Conservation (phyloP, 2,113 vertebrate genomes). For the Anoplopoma fimbria region DNA sequence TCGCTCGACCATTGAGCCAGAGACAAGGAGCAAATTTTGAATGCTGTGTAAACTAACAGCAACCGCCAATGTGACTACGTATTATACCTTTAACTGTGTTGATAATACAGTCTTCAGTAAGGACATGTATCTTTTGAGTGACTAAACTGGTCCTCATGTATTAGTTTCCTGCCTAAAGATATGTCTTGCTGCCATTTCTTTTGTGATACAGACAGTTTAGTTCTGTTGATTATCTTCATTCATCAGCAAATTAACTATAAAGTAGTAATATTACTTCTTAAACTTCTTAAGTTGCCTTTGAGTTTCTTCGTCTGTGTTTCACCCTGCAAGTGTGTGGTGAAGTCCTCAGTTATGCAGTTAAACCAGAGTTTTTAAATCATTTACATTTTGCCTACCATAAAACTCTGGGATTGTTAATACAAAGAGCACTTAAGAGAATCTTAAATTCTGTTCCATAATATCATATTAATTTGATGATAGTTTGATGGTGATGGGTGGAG, state of each 20-base stretch:
- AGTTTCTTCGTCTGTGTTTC: not conserved
- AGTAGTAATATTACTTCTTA: not conserved
- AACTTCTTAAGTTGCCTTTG: slow-evolving; percentile 22
- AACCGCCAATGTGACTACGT: no score
- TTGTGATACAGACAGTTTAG: not conserved
- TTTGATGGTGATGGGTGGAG: slow-evolving; percentile 9
- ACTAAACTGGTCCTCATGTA: slow-evolving; percentile 34
- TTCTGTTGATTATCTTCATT: slow-evolving; percentile 1
- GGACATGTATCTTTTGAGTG: slow-evolving; percentile 48
- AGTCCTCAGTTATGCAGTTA: slow-evolving; percentile 25
- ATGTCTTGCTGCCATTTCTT: slow-evolving; percentile 9
- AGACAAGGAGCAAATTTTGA: no score
- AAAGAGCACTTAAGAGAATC: slow-evolving; percentile 48
- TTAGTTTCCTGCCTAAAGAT: slow-evolving; percentile 4
- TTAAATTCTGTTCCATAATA: slow-evolving; percentile 5
- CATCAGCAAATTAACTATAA: slow-evolving; percentile 7
- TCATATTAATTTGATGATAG: slow-evolving; percentile 3
- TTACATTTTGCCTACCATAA: not conserved
- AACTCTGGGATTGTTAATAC: slow-evolving; percentile 29
- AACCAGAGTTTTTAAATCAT: slow-evolving; percentile 20
- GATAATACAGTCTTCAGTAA: slow-evolving; percentile 28
- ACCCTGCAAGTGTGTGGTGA: not conserved
- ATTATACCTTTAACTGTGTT: not conserved
- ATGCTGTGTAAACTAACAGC: no score
- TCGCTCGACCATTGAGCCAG: no score